phyloP scores from a whole-genome alignment of 1,140 invertebrate genomes.

The Apis laboriosa region DNA sequence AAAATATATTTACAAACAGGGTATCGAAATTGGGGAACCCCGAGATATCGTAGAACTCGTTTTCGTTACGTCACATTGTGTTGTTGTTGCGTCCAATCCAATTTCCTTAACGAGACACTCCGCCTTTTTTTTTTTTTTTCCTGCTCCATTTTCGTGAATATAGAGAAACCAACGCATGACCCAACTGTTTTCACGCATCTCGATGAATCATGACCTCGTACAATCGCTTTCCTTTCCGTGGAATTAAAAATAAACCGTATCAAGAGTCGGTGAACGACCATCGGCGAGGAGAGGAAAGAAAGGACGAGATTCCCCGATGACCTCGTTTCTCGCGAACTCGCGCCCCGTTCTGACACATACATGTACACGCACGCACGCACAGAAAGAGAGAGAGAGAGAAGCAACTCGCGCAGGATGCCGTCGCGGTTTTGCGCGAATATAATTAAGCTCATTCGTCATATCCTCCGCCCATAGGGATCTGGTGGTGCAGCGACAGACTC shows the following conservation, averaged over 20 bases:
- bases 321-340: constrained; percentile 16
- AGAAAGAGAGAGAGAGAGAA: not conserved
- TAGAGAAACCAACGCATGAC: no score
- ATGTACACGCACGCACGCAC: no score
- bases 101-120: not conserved
- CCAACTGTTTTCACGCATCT: not conserved
- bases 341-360: no score
- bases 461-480: constrained; percentile 42
- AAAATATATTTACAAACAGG: not conserved
- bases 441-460: constrained; percentile 55
- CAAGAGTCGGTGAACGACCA: not conserved
- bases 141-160: not conserved
- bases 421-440: constrained; percentile 48
- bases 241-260: not conserved
- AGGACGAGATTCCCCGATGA: not conserved
- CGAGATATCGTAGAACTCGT: no score
- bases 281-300: not conserved
- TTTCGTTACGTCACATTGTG: no score
- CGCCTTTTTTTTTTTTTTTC: not conserved
- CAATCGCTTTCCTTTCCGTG: not conserved
- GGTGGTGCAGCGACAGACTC: constrained; percentile 1
- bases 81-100: not conserved
- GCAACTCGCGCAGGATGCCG: constrained; percentile 42
- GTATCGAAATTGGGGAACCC: not conserved
- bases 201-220: not conserved